Base-by-base conservation (phyloP, 2,797 vertebrate species). In the Notolepis coatsorum region DNA sequence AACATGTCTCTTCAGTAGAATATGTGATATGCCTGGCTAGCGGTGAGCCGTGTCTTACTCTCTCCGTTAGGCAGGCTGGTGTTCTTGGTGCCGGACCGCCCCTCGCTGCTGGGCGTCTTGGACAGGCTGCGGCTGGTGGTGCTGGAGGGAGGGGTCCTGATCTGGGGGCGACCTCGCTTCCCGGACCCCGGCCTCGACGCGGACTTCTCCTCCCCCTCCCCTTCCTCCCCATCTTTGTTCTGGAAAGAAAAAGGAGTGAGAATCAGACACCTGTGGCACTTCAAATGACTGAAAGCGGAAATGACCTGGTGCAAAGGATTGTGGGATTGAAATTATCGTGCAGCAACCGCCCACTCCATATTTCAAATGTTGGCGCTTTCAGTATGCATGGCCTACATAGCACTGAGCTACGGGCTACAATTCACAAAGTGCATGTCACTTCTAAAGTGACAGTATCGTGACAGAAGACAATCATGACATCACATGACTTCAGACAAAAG, bases 101-200 rank as follows among this genome's bases (percentile, higher is more conserved):
- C 91, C 65, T 98, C 97, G 0, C 71, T 93, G 84, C 79, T 93
- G 1, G 93, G 87, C 0, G 93, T 88, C 79, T 95, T 97, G 60
- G 95, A 87, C 51, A 94, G 65, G 55, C 92, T 88, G 62, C 94
- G 95, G 0, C 91, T 85, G 0, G 90, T 82, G 0, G 91, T 66
- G 65, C 88, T 89, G 18, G 91, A 90, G 35, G 96, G 94, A 0
- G 94, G 84, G 13, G 94, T 93, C 70, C 96, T 95, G 76, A 94
- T 91, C 68, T 94, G 95, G 47, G 97, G 97, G 28, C 97, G 95
- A 2, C 97, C 97, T 5, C 97, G 93, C 71, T 94, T 97, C 0
- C 57, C 67, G 2, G 74, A 80, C 0, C 93, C 89, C 2, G 94
- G 93, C 68, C 95, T 97, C 17, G 84, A 69, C 49, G 79, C 15